These are phyloP conservation scores for Stegostoma tigrinum DNA, from an alignment of 2,113 vertebrate genomes.

Conservation along the genomic window DNA sequence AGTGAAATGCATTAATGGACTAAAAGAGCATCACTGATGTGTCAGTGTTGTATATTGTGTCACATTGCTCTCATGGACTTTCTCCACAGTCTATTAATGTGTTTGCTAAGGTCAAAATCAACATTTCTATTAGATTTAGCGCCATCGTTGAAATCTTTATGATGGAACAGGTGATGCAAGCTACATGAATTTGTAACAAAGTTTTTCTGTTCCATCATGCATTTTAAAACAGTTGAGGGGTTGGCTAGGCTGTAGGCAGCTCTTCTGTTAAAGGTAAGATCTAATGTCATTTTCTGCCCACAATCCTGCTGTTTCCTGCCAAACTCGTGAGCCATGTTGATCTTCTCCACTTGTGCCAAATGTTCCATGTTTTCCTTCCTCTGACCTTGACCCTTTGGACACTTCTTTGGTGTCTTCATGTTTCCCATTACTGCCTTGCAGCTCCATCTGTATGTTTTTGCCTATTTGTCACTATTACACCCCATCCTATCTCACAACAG, in stretches of 20 bases:
- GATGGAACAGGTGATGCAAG: neutral
- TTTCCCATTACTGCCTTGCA: neutral
- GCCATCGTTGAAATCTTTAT: neutral
- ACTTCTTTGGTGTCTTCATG: neutral
- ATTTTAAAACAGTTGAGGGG: neutral
- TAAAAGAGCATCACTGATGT: neutral
- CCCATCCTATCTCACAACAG: neutral
- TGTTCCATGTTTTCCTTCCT: neutral
- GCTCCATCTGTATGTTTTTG: neutral
- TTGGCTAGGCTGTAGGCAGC: neutral
- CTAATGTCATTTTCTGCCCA: neutral
- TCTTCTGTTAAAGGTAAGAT: neutral
- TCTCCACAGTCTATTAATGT: neutral
- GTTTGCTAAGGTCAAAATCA: neutral
- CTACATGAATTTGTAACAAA: neutral
- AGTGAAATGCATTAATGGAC: neutral
- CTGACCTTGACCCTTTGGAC: neutral
- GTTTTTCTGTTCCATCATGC: neutral
- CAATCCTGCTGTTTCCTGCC: neutral
- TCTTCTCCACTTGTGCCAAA: neutral
- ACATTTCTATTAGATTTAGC: neutral
- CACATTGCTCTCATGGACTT: neutral
- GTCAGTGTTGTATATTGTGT: neutral
- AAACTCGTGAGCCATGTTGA: neutral
- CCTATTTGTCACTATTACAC: neutral